These are phyloP conservation scores for Adineta ricciae DNA, from an alignment of 2,888 invertebrate genomes.

Conservation along the genomic window DNA sequence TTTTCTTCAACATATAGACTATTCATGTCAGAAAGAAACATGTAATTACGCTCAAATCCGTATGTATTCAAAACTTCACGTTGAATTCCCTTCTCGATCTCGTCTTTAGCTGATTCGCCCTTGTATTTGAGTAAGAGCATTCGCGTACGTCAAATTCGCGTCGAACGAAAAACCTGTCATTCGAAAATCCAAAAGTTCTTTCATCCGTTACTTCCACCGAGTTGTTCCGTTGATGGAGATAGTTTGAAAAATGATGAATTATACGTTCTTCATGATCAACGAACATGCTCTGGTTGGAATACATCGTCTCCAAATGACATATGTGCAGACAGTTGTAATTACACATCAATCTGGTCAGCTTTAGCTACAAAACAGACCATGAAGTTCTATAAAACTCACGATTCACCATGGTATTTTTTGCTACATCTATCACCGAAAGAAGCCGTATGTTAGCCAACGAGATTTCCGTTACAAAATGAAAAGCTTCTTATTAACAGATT, in stretches of 20 bases:
- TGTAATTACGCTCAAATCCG: neutral
- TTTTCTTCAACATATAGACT: neutral
- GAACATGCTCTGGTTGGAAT: neutral
- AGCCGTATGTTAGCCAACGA: neutral
- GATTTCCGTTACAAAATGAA: too few species aligned
- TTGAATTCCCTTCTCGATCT: too few species aligned
- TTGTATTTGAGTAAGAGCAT: constrained; percentile 9
- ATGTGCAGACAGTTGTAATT: neutral
- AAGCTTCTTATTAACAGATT: neutral
- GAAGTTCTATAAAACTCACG: neutral
- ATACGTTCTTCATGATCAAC: neutral
- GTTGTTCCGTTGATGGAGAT: neutral
- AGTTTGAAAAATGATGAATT: neutral
- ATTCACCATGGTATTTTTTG: constrained; percentile 10
- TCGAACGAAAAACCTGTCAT: neutral
- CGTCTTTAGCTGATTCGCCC: neutral
- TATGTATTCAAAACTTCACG: neutral
- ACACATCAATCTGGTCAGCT: neutral
- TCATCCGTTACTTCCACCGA: neutral
- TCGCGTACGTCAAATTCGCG: neutral
- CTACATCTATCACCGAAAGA: neutral
- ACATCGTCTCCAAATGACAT: neutral
- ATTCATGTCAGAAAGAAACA: neutral
- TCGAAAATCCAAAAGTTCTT: neutral
- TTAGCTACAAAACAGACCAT: neutral